phyloP scores from a whole-genome alignment of 2,113 vertebrate genomes.

The Maccullochella peelii region DNA sequence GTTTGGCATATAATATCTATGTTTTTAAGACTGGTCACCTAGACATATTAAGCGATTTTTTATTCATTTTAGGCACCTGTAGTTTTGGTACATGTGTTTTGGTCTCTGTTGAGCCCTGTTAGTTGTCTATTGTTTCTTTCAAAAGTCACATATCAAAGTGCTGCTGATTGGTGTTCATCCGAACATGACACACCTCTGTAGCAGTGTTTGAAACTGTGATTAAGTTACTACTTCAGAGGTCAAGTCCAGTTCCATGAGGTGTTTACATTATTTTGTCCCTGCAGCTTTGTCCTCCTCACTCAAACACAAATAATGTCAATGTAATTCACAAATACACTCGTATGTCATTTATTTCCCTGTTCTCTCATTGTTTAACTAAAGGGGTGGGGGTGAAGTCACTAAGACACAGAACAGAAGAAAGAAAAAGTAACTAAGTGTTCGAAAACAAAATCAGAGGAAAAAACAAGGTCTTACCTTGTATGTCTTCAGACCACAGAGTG shows the following conservation, averaged over 20 bases:
- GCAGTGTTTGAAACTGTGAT: neutral
- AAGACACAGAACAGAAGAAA: neutral
- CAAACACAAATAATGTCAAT: neutral
- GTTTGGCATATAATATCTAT: neutral
- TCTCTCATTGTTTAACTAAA: neutral
- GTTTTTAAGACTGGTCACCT: too few relatives aligned
- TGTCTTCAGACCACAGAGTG: slow-evolving; percentile 95
- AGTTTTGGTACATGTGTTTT: neutral
- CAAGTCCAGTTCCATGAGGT: neutral
- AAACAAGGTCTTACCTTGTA: slow-evolving; percentile 87
- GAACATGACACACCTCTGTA: neutral
- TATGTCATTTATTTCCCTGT: neutral
- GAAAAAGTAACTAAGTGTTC: neutral
- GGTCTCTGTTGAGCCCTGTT: neutral
- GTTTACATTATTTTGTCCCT: neutral
- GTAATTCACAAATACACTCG: neutral
- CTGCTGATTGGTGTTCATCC: neutral
- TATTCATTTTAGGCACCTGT: neutral
- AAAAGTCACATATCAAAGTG: neutral
- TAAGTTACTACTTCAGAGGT: neutral
- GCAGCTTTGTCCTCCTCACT: neutral
- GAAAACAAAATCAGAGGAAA: neutral
- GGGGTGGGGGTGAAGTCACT: neutral
- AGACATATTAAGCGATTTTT: too few relatives aligned
- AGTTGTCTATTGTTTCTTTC: neutral